phyloP scores from a whole-genome alignment of 92 coral and sea anemone species.

The Pocillopora meandrina region DNA sequence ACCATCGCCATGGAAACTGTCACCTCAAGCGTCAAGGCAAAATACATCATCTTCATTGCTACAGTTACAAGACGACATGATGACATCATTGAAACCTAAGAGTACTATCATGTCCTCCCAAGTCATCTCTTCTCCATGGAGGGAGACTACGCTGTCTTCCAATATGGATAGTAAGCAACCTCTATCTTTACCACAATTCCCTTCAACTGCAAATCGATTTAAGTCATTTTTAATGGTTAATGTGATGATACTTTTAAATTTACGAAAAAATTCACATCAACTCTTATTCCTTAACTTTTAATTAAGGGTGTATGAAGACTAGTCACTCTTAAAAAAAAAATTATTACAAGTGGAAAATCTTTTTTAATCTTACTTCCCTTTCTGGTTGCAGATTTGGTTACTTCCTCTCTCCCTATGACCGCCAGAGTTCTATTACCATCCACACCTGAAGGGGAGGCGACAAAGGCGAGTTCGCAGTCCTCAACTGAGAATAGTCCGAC shows the following conservation, averaged over 20 bases:
- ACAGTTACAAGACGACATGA: not conserved
- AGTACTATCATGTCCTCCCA: not conserved
- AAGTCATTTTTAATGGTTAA: not conserved
- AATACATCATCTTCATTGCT: not conserved
- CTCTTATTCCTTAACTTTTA: not conserved
- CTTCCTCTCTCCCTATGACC: slow-evolving; percentile 10
- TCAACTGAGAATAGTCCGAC: not conserved
- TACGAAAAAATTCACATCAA: not conserved
- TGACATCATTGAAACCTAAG: not conserved
- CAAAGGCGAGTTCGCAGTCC: not conserved
- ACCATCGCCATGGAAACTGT: not conserved
- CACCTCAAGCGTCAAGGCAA: not conserved
- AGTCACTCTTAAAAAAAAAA: not conserved
- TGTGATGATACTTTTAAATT: not conserved
- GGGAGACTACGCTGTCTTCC: not conserved
- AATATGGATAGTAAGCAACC: not conserved
- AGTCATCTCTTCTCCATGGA: not conserved
- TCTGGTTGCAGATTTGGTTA: slow-evolving; percentile 33
- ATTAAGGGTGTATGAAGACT: not conserved
- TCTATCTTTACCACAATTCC: not conserved
- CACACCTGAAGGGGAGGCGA: not conserved
- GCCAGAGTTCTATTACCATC: not conserved
- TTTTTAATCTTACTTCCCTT: slow-evolving; percentile 21
- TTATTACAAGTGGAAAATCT: not conserved
- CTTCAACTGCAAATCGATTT: not conserved